Evolutionary conservation across 2,888 invertebrate species (phyloP), one percentile per base, ranked within the genome.

Genomic region (Zele albiditarsus): DNA sequence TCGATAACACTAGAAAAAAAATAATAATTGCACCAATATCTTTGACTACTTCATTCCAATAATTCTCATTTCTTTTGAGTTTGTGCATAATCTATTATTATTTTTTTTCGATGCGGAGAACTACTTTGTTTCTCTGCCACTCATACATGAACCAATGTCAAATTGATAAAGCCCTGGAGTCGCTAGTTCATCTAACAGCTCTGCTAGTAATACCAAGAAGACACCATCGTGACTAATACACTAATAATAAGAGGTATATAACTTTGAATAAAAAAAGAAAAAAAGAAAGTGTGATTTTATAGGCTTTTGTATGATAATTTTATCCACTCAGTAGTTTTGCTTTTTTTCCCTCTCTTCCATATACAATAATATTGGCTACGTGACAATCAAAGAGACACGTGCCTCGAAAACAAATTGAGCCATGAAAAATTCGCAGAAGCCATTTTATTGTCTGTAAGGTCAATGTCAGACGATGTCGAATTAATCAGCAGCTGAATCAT

Each of bases 1-100:
- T 53, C 8, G 53, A 53, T 53, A n/a, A 53, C 53, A 53, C n/a
- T 5, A 20, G n/a, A 2, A 42, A 42, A 23, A 20, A 20, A 53
- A 53, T 6, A 53, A 53, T n/a, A 23, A 53, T n/a, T 53, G 6
- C 53, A 53, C 53, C n/a, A 46, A 46, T 20, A 53, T 20, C 8
- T 53, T 53, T n/a, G n/a, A n/a, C 20, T 20, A 53, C 8, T 80
- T 78, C 78, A 77, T 82, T 78, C 82, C 77, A 78, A 72, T 81
- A 78, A 81, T 67, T 69, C 79, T 78, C 74, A 80, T 75, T 71
- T 1, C 4, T n/a, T 3, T 23, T 53, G 1, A 53, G 20, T 53
- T 53, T 53, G 23, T 20, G 8, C n/a, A 53, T 53, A 53, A n/a
- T 20, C 8, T 6, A 0, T 8, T 20, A 20, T 12, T 42, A 53